Percentiles rank a stretch among this genome's conserved stretches.
These are phyloP conservation scores for Trachelus troglodyta DNA, from an alignment of 2,888 invertebrate species.

Conservation along the genomic window DNA sequence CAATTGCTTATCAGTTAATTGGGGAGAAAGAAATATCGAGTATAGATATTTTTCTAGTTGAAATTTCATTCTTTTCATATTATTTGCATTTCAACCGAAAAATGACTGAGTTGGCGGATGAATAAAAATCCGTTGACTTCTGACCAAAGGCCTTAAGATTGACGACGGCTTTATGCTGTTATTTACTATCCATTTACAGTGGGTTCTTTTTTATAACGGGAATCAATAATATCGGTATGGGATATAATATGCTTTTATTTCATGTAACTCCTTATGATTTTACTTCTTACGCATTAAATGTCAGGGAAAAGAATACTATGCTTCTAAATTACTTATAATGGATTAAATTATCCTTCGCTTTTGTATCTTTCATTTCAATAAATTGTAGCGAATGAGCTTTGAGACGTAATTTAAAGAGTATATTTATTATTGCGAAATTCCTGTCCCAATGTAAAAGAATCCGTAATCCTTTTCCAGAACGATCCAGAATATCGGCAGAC, in stretches of 20 bases:
- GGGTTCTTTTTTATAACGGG: not conserved
- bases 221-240: constrained; percentile 5
- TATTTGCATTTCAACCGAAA: not conserved
- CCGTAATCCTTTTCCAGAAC: not conserved
- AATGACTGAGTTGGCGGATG: not conserved
- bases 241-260: constrained; percentile 21
- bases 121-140: not conserved
- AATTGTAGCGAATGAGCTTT: constrained; percentile 1
- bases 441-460: constrained; percentile 6
- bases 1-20: not conserved
- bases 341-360: constrained; percentile 1
- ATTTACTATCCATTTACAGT: not conserved
- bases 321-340: not conserved
- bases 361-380: constrained; percentile 7
- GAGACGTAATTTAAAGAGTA: constrained; percentile 2
- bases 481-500: not conserved
- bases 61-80: not conserved
- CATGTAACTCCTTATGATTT: constrained; percentile 17
- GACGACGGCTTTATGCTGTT: not conserved
- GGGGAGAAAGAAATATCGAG: not conserved
- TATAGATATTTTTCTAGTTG: not conserved
- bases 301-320: not conserved
- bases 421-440: constrained; percentile 11
- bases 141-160: not conserved
- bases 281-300: not conserved